These are phyloP conservation scores for Microdon myrmicae DNA, from an alignment of 2,888 invertebrate genomes.

Conservation along the genomic window DNA sequence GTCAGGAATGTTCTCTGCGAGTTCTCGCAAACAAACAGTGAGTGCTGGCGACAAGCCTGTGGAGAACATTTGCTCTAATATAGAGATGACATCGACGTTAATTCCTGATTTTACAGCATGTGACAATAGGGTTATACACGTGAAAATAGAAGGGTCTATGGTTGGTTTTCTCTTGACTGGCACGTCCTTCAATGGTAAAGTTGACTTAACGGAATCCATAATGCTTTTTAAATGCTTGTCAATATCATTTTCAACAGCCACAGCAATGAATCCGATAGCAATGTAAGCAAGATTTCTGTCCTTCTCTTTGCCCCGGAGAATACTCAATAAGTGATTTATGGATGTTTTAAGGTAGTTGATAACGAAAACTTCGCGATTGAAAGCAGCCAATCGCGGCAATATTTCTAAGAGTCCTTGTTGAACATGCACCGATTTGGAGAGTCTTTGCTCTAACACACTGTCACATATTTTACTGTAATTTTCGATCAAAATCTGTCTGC, in stretches of 20 bases:
- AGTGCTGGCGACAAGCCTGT: constrained; percentile 91
- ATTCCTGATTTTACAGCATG: constrained; percentile 86
- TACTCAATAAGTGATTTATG: constrained; percentile 80
- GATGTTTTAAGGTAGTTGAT: constrained; percentile 78
- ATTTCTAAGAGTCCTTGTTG: constrained; percentile 88
- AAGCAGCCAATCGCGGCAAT: constrained; percentile 92
- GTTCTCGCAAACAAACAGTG: constrained; percentile 89
- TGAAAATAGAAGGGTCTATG: constrained; percentile 90
- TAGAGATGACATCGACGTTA: constrained; percentile 80
- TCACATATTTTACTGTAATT: constrained; percentile 84
- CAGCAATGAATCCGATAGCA: constrained; percentile 89
- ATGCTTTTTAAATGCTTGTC: constrained; percentile 83
- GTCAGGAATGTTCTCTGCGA: constrained; percentile 87
- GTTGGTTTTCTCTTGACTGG: constrained; percentile 79
- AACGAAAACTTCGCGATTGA: constrained; percentile 84
- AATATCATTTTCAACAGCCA: constrained; percentile 86
- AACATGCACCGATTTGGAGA: constrained; percentile 80
- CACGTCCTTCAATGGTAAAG: constrained; percentile 81
- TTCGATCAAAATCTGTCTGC: constrained; percentile 82
- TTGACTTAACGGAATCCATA: constrained; percentile 82
- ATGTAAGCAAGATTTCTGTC: constrained; percentile 89
- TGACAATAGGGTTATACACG: constrained; percentile 90
- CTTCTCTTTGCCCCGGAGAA: constrained; percentile 82
- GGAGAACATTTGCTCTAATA: constrained; percentile 91
- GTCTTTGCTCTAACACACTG: constrained; percentile 80